These are phyloP conservation scores for Callithrix jacchus DNA, from an alignment of 2,113 vertebrate species.

Conservation along the genomic window DNA sequence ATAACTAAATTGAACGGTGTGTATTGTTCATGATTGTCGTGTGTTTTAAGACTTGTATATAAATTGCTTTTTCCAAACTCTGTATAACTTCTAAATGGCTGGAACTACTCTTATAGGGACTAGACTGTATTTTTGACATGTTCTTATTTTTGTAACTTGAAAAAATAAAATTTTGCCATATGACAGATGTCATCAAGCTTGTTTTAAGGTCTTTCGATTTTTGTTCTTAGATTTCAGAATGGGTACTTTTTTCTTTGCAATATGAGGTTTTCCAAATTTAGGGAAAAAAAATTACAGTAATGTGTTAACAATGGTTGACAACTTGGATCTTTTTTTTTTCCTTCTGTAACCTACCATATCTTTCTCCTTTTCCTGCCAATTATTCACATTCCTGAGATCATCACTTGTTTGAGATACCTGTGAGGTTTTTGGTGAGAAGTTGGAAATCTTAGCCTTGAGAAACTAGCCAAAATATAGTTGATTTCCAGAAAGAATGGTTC, in stretches of 20 bases:
- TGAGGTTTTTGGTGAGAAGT: slow-evolving; percentile 2
- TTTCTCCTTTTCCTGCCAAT: slow-evolving; percentile 4
- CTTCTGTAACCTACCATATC: background rate
- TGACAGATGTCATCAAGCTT: slow-evolving; percentile 46
- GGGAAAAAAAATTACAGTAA: background rate
- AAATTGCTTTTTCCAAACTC: slow-evolving; percentile 37
- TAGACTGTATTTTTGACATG: slow-evolving; percentile 72
- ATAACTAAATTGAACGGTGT: slow-evolving; percentile 49
- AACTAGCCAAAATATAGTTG: slow-evolving; percentile 32
- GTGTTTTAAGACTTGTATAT: slow-evolving; percentile 26
- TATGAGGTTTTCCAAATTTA: background rate
- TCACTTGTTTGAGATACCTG: background rate
- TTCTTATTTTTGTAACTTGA: slow-evolving; percentile 71
- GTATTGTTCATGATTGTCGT: background rate
- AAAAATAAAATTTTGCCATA: slow-evolving; percentile 58
- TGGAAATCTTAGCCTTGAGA: slow-evolving; percentile 31
- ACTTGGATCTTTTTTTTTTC: background rate
- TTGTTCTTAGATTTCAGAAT: background rate
- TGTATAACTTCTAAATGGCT: slow-evolving; percentile 61
- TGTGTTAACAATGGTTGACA: background rate
- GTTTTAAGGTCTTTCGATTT: slow-evolving; percentile 46
- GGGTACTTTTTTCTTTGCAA: background rate
- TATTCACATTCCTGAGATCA: background rate
- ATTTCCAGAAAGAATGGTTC: slow-evolving; percentile 17
- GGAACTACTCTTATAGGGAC: slow-evolving; percentile 49